phyloP scores from a whole-genome alignment of 2,888 invertebrate species.

The Acrobasis repandana region DNA sequence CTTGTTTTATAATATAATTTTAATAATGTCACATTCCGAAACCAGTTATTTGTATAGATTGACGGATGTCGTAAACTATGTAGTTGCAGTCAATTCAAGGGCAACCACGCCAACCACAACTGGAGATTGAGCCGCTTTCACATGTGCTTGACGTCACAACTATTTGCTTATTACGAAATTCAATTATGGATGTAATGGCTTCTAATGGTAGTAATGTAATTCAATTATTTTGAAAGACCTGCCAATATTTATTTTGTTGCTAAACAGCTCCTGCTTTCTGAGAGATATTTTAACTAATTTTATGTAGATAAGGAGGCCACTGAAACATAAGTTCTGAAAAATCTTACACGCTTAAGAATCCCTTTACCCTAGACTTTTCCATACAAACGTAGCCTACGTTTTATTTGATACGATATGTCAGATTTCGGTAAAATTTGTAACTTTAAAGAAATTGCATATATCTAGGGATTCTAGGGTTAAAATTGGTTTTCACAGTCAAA shows the following conservation, averaged over 20 bases:
- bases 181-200: conserved; percentile 14
- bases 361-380: too few relatives aligned
- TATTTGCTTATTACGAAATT: conserved; percentile 15
- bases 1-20: conserved; percentile 14
- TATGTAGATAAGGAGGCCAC: too few relatives aligned
- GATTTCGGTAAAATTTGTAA: too few relatives aligned
- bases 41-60: conserved; percentile 20
- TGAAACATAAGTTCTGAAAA: neutral
- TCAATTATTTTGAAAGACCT: neutral
- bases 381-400: too few relatives aligned
- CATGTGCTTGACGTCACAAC: conserved; percentile 1
- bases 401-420: too few relatives aligned
- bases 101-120: conserved; percentile 17
- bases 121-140: conserved; percentile 6
- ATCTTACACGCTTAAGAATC: too few relatives aligned
- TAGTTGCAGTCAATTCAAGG: conserved; percentile 16
- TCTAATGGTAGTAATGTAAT: neutral
- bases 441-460: too few relatives aligned
- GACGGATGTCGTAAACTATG: conserved; percentile 9
- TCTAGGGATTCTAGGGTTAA: too few relatives aligned
- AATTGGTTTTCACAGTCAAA: too few relatives aligned
- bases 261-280: too few relatives aligned
- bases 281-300: too few relatives aligned
- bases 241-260: too few relatives aligned
- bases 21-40: conserved; percentile 21